Conservation (phyloP, 1,140 invertebrate species). For the Monochamus saltuarius region DNA sequence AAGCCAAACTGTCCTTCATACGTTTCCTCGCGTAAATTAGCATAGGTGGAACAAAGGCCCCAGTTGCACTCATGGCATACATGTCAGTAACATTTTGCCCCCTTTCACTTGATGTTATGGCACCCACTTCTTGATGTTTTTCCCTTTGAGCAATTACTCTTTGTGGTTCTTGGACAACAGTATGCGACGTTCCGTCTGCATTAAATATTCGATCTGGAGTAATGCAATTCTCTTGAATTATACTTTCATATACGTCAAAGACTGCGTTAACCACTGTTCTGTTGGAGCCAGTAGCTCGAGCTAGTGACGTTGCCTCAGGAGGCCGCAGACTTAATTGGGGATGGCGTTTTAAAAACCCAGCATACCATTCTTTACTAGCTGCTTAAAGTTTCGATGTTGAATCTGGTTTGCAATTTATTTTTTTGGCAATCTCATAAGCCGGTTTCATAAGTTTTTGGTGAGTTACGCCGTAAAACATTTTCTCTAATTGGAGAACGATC, state of each 20-base stretch:
- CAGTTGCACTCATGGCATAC: constrained; percentile 46
- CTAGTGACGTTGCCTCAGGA: constrained; percentile 52
- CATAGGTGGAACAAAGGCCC: constrained; percentile 49
- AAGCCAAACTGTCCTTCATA: constrained; percentile 8
- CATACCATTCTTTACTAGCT: constrained; percentile 53
- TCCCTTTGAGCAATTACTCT: constrained; percentile 24
- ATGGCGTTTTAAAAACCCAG: constrained; percentile 51
- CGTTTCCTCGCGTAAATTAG: constrained; percentile 50
- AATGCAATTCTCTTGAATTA: constrained; percentile 39
- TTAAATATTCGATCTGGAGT: constrained; percentile 48
- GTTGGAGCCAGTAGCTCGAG: constrained; percentile 54
- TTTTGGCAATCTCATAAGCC: constrained; percentile 7
- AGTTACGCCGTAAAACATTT: constrained; percentile 9
- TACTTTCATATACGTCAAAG: constrained; percentile 41
- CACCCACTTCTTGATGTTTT: constrained; percentile 51
- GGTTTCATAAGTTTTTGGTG: not conserved
- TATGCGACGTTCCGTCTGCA: constrained; percentile 53
- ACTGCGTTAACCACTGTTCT: constrained; percentile 46
- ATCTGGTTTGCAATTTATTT: constrained; percentile 28
- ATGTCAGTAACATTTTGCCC: constrained; percentile 49
- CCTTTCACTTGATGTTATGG: constrained; percentile 50
- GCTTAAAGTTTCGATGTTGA: constrained; percentile 40
- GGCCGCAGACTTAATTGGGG: constrained; percentile 47
- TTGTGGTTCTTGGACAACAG: constrained; percentile 51
- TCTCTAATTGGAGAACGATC: constrained; percentile 8